Evolutionary conservation across 92 coral and sea anemone species (phyloP).

Genomic region (Virgularia gustaviana): DNA sequence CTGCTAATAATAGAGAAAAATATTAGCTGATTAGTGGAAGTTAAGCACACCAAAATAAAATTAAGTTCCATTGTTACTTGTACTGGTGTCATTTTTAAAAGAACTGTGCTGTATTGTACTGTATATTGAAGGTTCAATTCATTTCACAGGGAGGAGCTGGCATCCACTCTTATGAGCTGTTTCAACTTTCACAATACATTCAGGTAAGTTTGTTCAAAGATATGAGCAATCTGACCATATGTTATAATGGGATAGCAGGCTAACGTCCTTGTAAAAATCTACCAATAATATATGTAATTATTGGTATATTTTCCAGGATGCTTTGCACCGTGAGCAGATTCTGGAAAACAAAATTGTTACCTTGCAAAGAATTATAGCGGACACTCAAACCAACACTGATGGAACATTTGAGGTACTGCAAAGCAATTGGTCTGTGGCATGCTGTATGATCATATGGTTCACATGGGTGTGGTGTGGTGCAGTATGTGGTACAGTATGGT

Average conservation of each 20-base stretch:
- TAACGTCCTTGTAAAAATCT: not conserved
- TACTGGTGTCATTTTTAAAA: not conserved
- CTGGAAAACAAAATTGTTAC: conserved; percentile 86
- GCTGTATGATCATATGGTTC: not conserved
- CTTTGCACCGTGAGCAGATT: conserved; percentile 87
- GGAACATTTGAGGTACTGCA: conserved; percentile 70
- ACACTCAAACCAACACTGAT: conserved; percentile 72
- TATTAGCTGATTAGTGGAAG: too few relatives aligned
- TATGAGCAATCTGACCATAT: not conserved
- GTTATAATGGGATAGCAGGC: too few relatives aligned
- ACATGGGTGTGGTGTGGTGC: too few relatives aligned
- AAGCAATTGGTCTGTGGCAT: not conserved
- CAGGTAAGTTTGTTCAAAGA: conserved; percentile 51
- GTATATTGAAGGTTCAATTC: conserved; percentile 20
- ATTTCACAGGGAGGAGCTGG: conserved; percentile 65
- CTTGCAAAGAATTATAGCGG: conserved; percentile 75
- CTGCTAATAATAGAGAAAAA: too few relatives aligned
- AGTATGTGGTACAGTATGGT: not conserved
- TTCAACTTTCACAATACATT: conserved; percentile 94
- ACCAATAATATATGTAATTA: not conserved
- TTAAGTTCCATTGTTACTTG: too few relatives aligned
- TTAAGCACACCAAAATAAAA: too few relatives aligned
- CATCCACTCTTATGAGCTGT: conserved; percentile 82
- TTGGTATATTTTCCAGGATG: conserved; percentile 59
- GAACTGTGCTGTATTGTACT: not conserved